Base-by-base conservation (phyloP, 2,797 vertebrate genomes). In the Trachurus trachurus region DNA sequence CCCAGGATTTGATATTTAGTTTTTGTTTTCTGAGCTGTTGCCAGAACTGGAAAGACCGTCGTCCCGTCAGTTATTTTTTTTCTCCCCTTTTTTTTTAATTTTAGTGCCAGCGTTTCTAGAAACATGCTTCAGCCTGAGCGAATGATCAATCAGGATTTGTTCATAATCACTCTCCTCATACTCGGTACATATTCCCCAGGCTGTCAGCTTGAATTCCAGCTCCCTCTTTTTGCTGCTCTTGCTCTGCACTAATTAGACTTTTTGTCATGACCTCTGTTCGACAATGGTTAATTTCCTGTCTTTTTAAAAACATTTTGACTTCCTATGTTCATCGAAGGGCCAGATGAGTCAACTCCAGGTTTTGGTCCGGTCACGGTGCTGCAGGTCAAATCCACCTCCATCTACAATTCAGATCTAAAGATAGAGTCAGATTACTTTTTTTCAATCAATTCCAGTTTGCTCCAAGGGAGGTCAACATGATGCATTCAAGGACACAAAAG, bases 21-120 rank as follows among this genome's bases (percentile, higher is more conserved):
- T 78, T 58, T 56, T 61, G 26, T 45, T 71, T 62, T 58, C 61
- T 54, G 70, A 59, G 57, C 31, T 22, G 44, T 34, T 29, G 73
- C 57, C 66, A 73, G 52, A 69, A 29, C 40, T 10, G 9, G 37
- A 29, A 34, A 34, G 31, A 37, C 29, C 45, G 17, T 29, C 31
- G 34, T 26, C 60, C 47, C 6, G 4, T 65, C 59, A 62, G 26
- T 26, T 26, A 1, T 26, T 56, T 21, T 29, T 47, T 40, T 16
- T 22, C 22, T 62, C 21, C 47, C 54, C 34, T 21, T 60, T 39
- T 39, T 39, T 39, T 9, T 39, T 12, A 31, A 3, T 31, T n/a
- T 17, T 50, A 10, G 10, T 16, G 39, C 11, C 1, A 9, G 39
- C 39, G 31, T 40, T 40, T 40, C 39, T 9, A 40, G 34, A 58